Evolutionary conservation across 2,797 vertebrate species (phyloP), one percentile per base, ranked within the genome.

Genomic region (Gallirallus australis): DNA sequence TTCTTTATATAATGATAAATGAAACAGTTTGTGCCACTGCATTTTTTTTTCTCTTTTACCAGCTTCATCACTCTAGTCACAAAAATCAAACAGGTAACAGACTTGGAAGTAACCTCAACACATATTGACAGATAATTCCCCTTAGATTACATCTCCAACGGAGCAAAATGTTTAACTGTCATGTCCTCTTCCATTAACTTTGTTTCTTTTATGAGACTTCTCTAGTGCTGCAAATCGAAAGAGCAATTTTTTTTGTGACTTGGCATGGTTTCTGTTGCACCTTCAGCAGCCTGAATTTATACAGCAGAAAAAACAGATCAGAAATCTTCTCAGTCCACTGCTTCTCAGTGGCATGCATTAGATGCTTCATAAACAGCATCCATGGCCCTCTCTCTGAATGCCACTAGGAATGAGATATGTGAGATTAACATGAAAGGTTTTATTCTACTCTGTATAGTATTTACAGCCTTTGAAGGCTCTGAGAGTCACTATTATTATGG

Each of bases 81-180:
- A 39, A 78, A 94, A 91, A 91, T 65, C 11, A 90, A 95, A 93
- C 23, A 86, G 71, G 69, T 83, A 95, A 72, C 45, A 87, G 50
- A 39, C 21, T 77, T 85, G 30, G 30, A 82, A 93, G 52, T 84
- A 89, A 86, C 28, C 77, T 73, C 69, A 79, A 83, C 83, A 77
- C 10, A 31, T n/a, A 16, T 21, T 68, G 84, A 40, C 47, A 79
- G 40, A 78, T 13, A 85, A 71, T 31, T 78, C 56, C 42, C 33
- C n/a, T 50, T 47, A 86, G 52, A 73, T 65, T 83, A 33, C 21
- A 53, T 47, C 19, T 81, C 52, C 65, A 86, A 11, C n/a, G 18
- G 25, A 69, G 19, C 25, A 63, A 95, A 89, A 66, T 10, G 2
- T 56, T 86, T 27, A 71, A 61, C 30, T 71, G 9, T 65, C 6